Percentiles rank a stretch among this genome's conserved stretches.
Conservation (phyloP, 1,140 invertebrate species). For the Dendrolimus kikuchii region DNA sequence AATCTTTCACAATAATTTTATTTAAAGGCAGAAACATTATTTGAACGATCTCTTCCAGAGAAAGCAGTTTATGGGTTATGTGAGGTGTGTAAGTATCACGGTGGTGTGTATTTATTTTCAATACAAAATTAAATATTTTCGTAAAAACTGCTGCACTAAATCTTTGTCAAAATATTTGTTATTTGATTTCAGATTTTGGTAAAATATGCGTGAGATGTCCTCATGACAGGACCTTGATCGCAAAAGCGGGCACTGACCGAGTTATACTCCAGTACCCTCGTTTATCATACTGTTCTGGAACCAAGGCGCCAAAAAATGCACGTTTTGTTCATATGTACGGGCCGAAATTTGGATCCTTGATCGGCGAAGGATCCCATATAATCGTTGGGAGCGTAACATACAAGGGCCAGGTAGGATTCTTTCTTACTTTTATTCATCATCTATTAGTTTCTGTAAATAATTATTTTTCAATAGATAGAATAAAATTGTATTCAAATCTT, state of each 20-base stretch:
- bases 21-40: too few relatives aligned
- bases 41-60: too few relatives aligned
- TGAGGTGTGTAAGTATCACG: too few relatives aligned
- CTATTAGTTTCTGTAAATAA: too few relatives aligned
- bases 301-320: slow-evolving; percentile 27
- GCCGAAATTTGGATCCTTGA: slow-evolving; percentile 41
- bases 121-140: background rate
- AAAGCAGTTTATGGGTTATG: too few relatives aligned
- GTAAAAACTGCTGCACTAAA: background rate
- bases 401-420: slow-evolving; percentile 33
- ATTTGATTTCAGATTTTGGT: slow-evolving; percentile 3
- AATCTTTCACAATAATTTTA: too few relatives aligned
- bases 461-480: too few relatives aligned
- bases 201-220: slow-evolving; percentile 45
- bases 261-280: slow-evolving; percentile 37
- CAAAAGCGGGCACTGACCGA: slow-evolving; percentile 33
- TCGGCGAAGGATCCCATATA: slow-evolving; percentile 40
- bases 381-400: slow-evolving; percentile 35
- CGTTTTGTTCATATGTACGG: slow-evolving; percentile 39
- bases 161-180: background rate
- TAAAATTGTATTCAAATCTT: too few relatives aligned
- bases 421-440: background rate
- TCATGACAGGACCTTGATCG: slow-evolving; percentile 46
- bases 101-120: too few relatives aligned
- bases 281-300: slow-evolving; percentile 35